Evolutionary conservation across 2,113 vertebrate genomes (phyloP), one percentile per base, ranked within the genome.

Genomic region (Stegastes partitus): DNA sequence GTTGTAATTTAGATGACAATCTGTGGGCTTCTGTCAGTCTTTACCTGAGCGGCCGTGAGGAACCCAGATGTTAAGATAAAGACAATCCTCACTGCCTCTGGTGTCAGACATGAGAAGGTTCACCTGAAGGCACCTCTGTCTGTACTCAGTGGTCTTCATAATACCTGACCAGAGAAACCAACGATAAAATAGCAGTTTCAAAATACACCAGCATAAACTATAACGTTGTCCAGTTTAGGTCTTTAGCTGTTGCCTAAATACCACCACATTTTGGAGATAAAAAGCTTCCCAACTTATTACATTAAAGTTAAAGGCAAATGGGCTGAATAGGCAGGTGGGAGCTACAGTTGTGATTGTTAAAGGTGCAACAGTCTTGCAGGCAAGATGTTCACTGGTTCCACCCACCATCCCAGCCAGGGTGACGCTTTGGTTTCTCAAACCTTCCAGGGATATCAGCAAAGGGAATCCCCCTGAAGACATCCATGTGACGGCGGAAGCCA

Each of bases 1-100:
- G 5, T 25, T 47, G 18, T 42, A 2, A 34, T 8, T 22, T 42
- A n/a, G 7, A 15, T 10, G 10, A 37, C 1, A 16, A 2, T 21
- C 3, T 28, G 21, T 11, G 2, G 12, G 4, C 21, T 26, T 50
- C 3, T 57, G 2, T 45, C 25, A 64, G 57, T 28, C 2, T 18
- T 75, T 90, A 93, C 94, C 44, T 81, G 14, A 85, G 23, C 3
- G 74, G 19, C 81, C 90, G 28, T 99, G 97, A 77, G 98, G 97
- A 58, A 99, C 78, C 98, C 98, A 99, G 85, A 99, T 95, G 90
- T 99, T 99, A 18, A 99, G 96, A 75, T 98, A 98, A 2, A 99
- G 96, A 84, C 97, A 99, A 83, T 99, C 97, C 70, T 98, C 94
- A 0, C 54, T 84, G 4, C 98, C 98, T 0, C 91, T 90, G 1